phyloP scores from a whole-genome alignment of 2,888 invertebrate genomes.

The Heliconius hortense region DNA sequence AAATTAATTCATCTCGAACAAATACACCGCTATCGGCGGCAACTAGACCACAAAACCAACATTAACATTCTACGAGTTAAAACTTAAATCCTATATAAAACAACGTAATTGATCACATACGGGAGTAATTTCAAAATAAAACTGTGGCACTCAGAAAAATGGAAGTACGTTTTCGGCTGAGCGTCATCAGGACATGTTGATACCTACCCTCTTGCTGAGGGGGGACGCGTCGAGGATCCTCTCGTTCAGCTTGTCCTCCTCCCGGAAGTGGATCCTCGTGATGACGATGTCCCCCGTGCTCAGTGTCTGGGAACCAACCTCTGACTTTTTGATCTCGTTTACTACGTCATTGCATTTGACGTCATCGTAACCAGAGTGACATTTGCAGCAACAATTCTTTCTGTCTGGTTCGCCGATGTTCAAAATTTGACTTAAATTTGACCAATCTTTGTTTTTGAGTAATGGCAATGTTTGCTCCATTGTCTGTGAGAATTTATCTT shows the following conservation, averaged over 20 bases:
- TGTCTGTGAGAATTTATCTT: slow-evolving; percentile 77
- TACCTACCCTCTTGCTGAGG: slow-evolving; percentile 66
- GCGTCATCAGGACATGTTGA: slow-evolving; percentile 75
- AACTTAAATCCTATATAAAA: slow-evolving; percentile 61
- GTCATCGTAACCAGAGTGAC: slow-evolving; percentile 75
- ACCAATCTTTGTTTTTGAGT: slow-evolving; percentile 80
- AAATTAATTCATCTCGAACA: slow-evolving; percentile 70
- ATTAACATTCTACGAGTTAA: slow-evolving; percentile 42
- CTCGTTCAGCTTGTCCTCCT: slow-evolving; percentile 76
- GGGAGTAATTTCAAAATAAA: slow-evolving; percentile 66
- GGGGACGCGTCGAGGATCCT: slow-evolving; percentile 75
- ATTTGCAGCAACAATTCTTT: slow-evolving; percentile 81
- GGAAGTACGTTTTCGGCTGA: slow-evolving; percentile 60
- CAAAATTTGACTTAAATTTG: slow-evolving; percentile 76
- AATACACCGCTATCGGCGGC: slow-evolving; percentile 63
- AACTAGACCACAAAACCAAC: slow-evolving; percentile 48
- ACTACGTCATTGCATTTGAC: slow-evolving; percentile 74
- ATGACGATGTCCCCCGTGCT: slow-evolving; percentile 96
- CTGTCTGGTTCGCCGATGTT: slow-evolving; percentile 71
- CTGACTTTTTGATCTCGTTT: slow-evolving; percentile 73
- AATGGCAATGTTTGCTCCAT: slow-evolving; percentile 79
- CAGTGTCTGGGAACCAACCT: slow-evolving; percentile 90
- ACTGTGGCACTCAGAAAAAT: slow-evolving; percentile 73
- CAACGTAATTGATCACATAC: slow-evolving; percentile 66
- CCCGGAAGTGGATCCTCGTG: slow-evolving; percentile 87